phyloP scores from a whole-genome alignment of 2,797 vertebrate species.

The Cyprinella venusta region DNA sequence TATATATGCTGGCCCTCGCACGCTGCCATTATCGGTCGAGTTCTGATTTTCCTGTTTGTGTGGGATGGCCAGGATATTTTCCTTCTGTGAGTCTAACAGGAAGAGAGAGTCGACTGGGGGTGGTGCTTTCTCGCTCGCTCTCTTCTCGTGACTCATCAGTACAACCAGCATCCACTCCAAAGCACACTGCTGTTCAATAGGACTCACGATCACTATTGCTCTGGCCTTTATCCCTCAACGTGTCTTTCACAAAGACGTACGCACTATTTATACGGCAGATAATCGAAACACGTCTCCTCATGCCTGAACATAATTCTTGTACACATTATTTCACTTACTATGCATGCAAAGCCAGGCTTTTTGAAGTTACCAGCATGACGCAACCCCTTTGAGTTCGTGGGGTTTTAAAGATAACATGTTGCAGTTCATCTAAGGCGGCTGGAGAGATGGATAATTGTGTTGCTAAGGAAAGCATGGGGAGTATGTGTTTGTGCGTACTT shows the following conservation, averaged over 20 bases:
- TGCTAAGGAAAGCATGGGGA: constrained; percentile 18
- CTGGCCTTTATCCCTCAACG: constrained; percentile 17
- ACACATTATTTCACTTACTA: background rate
- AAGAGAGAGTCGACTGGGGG: constrained; percentile 55
- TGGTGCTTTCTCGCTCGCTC: constrained; percentile 40
- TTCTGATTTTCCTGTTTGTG: constrained; percentile 45
- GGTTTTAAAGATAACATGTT: constrained; percentile 9
- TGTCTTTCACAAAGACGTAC: constrained; percentile 30
- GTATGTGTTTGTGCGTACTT: constrained; percentile 20
- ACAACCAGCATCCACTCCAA: constrained; percentile 39
- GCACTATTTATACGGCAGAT: background rate
- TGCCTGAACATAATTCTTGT: constrained; percentile 1
- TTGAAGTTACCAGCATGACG: constrained; percentile 17
- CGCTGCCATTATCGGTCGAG: constrained; percentile 14
- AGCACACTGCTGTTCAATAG: constrained; percentile 38
- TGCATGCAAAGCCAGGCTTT: background rate
- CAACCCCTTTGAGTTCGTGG: background rate
- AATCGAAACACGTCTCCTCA: background rate
- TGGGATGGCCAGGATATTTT: constrained; percentile 45
- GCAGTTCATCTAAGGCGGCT: background rate
- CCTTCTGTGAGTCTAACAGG: constrained; percentile 42
- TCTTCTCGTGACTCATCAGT: constrained; percentile 48
- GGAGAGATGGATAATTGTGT: background rate
- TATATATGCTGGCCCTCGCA: background rate
- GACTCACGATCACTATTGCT: constrained; percentile 5